Evolutionary conservation across 2,113 vertebrate genomes (phyloP).

Genomic region (Cebidichthys violaceus): DNA sequence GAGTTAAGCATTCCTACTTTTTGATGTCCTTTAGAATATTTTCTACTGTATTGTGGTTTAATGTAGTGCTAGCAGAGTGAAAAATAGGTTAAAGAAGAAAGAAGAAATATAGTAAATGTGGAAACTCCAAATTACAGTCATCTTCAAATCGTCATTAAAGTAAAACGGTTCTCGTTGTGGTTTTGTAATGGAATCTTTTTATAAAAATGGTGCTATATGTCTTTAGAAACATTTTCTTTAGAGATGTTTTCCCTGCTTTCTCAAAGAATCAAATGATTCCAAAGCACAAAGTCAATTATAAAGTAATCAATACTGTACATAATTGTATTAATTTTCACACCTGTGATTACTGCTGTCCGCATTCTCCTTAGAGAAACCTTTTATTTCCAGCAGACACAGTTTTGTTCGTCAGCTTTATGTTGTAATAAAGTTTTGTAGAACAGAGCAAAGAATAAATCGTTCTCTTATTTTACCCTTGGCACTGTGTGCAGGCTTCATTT

Average conservation of each 20-base stretch:
- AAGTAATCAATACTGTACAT: slow-evolving; percentile 48
- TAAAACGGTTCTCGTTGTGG: slow-evolving; percentile 1
- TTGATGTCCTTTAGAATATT: slow-evolving; percentile 19
- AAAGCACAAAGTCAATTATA: slow-evolving; percentile 57
- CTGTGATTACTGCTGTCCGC: slow-evolving; percentile 31
- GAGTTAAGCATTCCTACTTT: slow-evolving; percentile 16
- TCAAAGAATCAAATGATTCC: slow-evolving; percentile 42
- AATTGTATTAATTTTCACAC: slow-evolving; percentile 25
- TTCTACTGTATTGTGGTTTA: slow-evolving; percentile 5
- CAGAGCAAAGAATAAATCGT: slow-evolving; percentile 77
- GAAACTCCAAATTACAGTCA: slow-evolving; percentile 7
- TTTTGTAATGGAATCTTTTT: slow-evolving; percentile 41
- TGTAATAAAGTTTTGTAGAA: slow-evolving; percentile 85
- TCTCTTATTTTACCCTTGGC: slow-evolving; percentile 54
- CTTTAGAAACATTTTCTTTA: slow-evolving; percentile 34
- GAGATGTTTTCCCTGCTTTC: slow-evolving; percentile 42
- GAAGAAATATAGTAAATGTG: slow-evolving; percentile 12
- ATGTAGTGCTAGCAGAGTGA: not conserved
- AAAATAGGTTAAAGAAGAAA: not conserved
- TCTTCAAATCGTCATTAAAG: slow-evolving; percentile 18
- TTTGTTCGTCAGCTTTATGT: slow-evolving; percentile 85
- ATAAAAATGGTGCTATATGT: slow-evolving; percentile 73
- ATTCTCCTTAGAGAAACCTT: slow-evolving; percentile 40
- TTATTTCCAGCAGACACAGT: slow-evolving; percentile 71
- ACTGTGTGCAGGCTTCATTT: slow-evolving; percentile 37